Percentiles rank a stretch among this genome's conserved stretches.
Conservation (phyloP, 2,113 vertebrate species). For the Larimichthys crocea region DNA sequence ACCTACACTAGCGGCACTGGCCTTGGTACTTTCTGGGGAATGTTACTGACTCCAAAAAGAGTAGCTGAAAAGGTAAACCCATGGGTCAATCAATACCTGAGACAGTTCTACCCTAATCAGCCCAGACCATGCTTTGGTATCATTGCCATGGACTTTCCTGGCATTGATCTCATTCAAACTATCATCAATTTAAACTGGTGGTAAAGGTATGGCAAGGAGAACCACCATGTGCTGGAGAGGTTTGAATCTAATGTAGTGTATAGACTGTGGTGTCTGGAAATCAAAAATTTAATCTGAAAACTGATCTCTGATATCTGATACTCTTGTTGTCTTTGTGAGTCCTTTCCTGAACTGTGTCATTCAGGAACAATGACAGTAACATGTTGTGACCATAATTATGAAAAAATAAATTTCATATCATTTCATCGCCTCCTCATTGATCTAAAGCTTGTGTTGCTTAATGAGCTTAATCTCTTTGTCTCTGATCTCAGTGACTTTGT, state of each 20-base stretch:
- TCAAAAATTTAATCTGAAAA: background rate
- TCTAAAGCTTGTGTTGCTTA: background rate
- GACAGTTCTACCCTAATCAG: slow-evolving; percentile 26
- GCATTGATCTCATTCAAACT: slow-evolving; percentile 78
- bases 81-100: slow-evolving; percentile 78
- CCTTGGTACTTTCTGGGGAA: slow-evolving; percentile 69
- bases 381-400: background rate
- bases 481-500: background rate
- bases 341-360: background rate
- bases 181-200: slow-evolving; percentile 77
- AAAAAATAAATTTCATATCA: background rate
- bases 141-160: slow-evolving; percentile 85
- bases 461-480: background rate
- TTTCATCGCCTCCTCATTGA: background rate
- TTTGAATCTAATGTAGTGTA: background rate
- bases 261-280: background rate
- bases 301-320: too few species aligned
- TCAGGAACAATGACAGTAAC: background rate
- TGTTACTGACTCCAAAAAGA: slow-evolving; percentile 73
- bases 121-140: slow-evolving; percentile 79
- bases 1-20: slow-evolving; percentile 83
- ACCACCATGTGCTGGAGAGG: background rate
- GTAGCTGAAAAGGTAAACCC: slow-evolving; percentile 82
- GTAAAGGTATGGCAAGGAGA: background rate
- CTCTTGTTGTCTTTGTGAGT: background rate